A percentile compares a stretch with the other conserved stretches of the same genome.
phyloP scores from a whole-genome alignment of 1,140 invertebrate genomes.

The Panonychus citri region DNA sequence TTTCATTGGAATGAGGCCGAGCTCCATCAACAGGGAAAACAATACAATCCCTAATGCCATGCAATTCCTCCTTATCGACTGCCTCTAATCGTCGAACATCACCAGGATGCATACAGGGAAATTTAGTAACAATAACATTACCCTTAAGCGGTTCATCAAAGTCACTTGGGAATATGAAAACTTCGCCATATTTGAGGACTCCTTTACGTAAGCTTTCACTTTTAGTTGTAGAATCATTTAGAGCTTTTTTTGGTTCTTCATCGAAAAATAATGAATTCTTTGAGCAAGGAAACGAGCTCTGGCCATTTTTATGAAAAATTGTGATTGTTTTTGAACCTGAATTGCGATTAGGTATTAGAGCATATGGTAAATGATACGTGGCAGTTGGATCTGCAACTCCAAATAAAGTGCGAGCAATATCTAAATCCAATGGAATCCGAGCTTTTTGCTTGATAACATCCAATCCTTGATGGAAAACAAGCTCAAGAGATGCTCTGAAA shows the following conservation, averaged over 20 bases:
- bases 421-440: slow-evolving; percentile 8
- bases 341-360: too few relatives aligned
- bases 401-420: slow-evolving; percentile 13
- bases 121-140: slow-evolving; percentile 20
- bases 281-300: too few relatives aligned
- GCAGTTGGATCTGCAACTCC: slow-evolving; percentile 14
- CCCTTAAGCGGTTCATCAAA: slow-evolving; percentile 1
- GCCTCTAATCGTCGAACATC: slow-evolving; percentile 23
- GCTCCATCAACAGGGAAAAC: slow-evolving; percentile 23
- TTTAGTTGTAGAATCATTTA: too few relatives aligned
- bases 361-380: too few relatives aligned
- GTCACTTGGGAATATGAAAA: slow-evolving; percentile 14
- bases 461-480: slow-evolving; percentile 1
- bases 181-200: slow-evolving; percentile 13
- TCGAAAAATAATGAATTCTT: too few relatives aligned
- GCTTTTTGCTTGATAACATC: slow-evolving; percentile 12
- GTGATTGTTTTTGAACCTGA: too few relatives aligned
- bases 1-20: slow-evolving; percentile 25
- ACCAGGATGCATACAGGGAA: slow-evolving; percentile 23
- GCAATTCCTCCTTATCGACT: slow-evolving; percentile 19
- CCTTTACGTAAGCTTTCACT: slow-evolving; percentile 1
- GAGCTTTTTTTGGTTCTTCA: too few relatives aligned
- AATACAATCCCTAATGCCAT: slow-evolving; percentile 23
- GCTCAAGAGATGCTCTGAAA: slow-evolving; percentile 8
- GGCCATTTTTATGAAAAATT: too few relatives aligned